Conservation (phyloP, 2,797 vertebrate genomes). For the Geotrypetes seraphini region DNA sequence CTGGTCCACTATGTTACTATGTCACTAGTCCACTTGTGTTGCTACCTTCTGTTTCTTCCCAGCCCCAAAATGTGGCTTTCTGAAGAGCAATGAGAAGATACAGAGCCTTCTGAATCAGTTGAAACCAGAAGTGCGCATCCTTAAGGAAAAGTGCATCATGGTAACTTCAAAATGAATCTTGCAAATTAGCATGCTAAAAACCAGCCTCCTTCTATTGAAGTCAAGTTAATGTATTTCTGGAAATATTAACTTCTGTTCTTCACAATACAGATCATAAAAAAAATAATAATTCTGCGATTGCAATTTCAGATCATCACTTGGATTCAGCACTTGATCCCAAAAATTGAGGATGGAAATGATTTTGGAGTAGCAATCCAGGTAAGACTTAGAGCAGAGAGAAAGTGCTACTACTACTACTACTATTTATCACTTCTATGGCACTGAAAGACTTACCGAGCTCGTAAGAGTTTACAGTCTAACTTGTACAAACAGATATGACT, state of each 20-base stretch:
- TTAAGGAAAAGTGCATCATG: conserved; percentile 68
- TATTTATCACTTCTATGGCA: too few relatives aligned
- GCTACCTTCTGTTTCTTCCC: conserved; percentile 1
- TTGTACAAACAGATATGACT: too few relatives aligned
- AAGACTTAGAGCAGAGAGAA: not conserved
- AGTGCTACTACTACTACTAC: too few relatives aligned
- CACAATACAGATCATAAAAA: too few relatives aligned
- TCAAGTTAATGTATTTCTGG: not conserved
- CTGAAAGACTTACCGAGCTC: too few relatives aligned
- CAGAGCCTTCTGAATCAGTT: conserved; percentile 51
- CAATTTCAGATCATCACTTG: conserved; percentile 51
- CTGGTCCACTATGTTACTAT: too few relatives aligned
- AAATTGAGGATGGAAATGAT: conserved; percentile 87
- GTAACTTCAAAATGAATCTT: conserved; percentile 55
- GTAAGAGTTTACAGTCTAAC: too few relatives aligned
- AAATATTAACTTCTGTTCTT: too few relatives aligned
- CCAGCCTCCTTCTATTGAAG: conserved; percentile 18
- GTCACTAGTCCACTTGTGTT: too few relatives aligned
- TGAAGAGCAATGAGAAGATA: conserved; percentile 71
- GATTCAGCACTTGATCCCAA: conserved; percentile 80
- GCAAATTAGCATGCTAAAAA: too few relatives aligned
- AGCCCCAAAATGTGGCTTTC: conserved; percentile 79
- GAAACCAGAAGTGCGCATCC: conserved; percentile 72
- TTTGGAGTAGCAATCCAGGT: conserved; percentile 89
- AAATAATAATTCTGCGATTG: too few relatives aligned